Conservation (phyloP, 23 tunicate genomes). For the Halocynthia aurantium region DNA sequence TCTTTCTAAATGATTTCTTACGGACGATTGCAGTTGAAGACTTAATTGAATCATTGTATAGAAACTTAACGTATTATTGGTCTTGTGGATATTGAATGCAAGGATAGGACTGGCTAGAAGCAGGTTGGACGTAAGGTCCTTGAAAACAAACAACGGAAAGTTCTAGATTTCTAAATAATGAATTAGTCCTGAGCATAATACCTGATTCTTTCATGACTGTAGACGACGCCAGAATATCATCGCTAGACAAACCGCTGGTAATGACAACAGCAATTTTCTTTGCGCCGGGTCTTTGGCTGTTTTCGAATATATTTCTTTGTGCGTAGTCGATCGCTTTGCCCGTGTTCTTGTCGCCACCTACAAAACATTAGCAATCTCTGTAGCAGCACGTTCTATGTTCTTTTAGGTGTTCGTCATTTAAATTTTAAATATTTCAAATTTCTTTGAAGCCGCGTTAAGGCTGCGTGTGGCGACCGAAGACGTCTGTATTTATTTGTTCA, state of each 20-base stretch:
- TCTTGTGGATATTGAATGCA: too few species aligned
- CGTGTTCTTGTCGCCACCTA: slow-evolving; percentile 29
- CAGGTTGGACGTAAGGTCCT: too few species aligned
- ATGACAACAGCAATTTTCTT: slow-evolving; percentile 40
- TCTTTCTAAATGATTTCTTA: too few species aligned
- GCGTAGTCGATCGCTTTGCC: slow-evolving; percentile 41
- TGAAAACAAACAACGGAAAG: too few species aligned
- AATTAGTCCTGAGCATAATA: neutral
- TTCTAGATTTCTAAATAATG: too few species aligned
- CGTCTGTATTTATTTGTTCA: neutral
- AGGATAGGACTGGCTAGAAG: too few species aligned
- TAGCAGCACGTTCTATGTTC: neutral
- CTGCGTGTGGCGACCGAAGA: neutral
- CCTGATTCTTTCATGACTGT: slow-evolving; percentile 43
- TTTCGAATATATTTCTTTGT: slow-evolving; percentile 22
- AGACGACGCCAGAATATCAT: slow-evolving; percentile 24
- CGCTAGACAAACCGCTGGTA: slow-evolving; percentile 26
- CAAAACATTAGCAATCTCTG: neutral
- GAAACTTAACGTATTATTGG: neutral
- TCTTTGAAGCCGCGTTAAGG: neutral
- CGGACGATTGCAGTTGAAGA: too few species aligned
- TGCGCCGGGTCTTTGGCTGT: slow-evolving; percentile 26
- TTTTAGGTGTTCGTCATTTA: too few species aligned
- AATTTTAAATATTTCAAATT: too few species aligned
- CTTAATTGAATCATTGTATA: neutral